Percentiles rank a stretch among this genome's conserved stretches.
These are phyloP conservation scores for Drosophila punjabiensis DNA, from an alignment of 1,140 invertebrate species.

Conservation along the genomic window DNA sequence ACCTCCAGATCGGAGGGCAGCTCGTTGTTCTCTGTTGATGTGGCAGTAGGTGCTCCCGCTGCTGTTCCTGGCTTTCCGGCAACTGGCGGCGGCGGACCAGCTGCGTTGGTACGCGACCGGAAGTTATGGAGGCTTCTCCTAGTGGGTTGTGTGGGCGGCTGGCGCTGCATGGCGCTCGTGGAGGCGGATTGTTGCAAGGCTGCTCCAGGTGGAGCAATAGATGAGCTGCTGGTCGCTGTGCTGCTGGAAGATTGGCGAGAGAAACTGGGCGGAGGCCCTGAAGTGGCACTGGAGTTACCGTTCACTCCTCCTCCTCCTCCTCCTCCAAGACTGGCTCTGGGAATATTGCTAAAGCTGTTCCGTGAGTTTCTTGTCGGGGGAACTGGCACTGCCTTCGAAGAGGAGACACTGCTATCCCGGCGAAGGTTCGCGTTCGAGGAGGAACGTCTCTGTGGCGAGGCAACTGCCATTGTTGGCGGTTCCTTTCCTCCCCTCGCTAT, in stretches of 20 bases:
- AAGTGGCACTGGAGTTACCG: conserved; percentile 1
- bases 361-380: conserved; percentile 70
- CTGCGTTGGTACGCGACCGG: conserved; percentile 37
- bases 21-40: conserved; percentile 55
- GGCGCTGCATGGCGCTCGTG: conserved; percentile 64
- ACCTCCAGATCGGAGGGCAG: conserved; percentile 84
- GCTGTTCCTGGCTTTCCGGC: conserved; percentile 12
- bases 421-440: conserved; percentile 79
- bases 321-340: conserved; percentile 72
- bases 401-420: conserved; percentile 69
- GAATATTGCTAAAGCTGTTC: conserved; percentile 84
- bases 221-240: conserved; percentile 65
- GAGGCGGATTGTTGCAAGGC: conserved; percentile 68
- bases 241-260: conserved; percentile 74
- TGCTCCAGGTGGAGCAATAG: conserved; percentile 17
- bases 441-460: conserved; percentile 65
- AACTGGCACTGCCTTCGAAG: conserved; percentile 55
- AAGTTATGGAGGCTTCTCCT: conserved; percentile 73
- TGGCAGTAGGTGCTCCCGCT: conserved; percentile 24
- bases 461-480: conserved; percentile 32
- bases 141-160: conserved; percentile 43
- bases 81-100: conserved; percentile 5
- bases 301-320: conserved; percentile 13
- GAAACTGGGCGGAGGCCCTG: conserved; percentile 46
- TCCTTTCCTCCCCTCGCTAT: conserved; percentile 67